Evolutionary conservation across 30 jellyfish, hydroid and myxozoan species (phyloP), one percentile per base, ranked within the genome.

Genomic region (Clytia hemisphaerica): DNA sequence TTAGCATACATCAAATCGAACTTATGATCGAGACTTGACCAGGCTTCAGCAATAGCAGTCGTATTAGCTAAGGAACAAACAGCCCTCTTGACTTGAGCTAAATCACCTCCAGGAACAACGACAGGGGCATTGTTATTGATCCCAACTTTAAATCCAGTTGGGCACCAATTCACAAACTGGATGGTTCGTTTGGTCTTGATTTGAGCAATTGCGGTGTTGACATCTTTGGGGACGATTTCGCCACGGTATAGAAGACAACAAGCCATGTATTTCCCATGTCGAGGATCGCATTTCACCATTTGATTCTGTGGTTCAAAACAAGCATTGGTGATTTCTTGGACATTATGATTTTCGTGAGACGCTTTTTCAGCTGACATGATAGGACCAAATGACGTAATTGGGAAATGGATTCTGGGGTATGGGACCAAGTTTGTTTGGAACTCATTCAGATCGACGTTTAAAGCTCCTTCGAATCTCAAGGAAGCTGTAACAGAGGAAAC

Each of bases 21-120:
- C 58, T 87, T 87, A 62, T 79, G 96, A 87, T 87, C 94, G 67
- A 87, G 92, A 44, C 94, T 84, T 31, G 93, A 82, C 96, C 96
- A 87, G 18, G 79, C 73, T 18, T 81, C 49, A 72, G 94, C 91
- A 92, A 87, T 87, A 30, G 94, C 96, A 1, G 96, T 87, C 15
- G 94, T 87, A 77, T 87, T 87, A 59, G 92, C 73, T 1, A 87
- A 75, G 94, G 79, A 78, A 64, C 94, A 73, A 6, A 83, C 91
- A 14, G 95, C 79, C 28, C 95, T 70, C 53, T 76, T 83, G 12
- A 81, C 74, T 45, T 61, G 44, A 49, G 79, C 78, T 77, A 75
- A 61, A 37, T 83, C 95, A n/a, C 92, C 77, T 37, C 93, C 93
- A 68, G 77, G 78, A 4, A 68, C 83, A 40, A 45, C 59, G 2